Percentiles rank a stretch among this genome's conserved stretches.
Conservation (phyloP, 2,113 vertebrate genomes). For the Grammomys dolichurus region DNA sequence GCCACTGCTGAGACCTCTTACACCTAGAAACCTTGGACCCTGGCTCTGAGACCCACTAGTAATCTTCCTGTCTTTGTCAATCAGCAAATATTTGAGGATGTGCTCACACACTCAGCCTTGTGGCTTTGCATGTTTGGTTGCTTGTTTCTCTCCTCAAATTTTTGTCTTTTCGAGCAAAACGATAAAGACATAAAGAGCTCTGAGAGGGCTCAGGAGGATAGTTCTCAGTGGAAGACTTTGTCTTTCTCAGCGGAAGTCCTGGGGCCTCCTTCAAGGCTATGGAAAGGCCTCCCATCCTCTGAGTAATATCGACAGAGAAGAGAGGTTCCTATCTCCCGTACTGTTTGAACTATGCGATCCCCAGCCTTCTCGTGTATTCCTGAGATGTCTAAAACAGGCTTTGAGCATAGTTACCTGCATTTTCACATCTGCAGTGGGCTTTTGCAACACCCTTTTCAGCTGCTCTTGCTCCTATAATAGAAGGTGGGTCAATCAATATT, state of each 20-base stretch:
- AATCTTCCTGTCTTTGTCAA: slow-evolving; percentile 12
- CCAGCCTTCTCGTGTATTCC: not conserved
- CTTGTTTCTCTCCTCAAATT: slow-evolving; percentile 40
- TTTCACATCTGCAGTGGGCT: slow-evolving; percentile 2
- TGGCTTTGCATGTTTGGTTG: not conserved
- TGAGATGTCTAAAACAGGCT: not conserved
- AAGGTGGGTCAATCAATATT: slow-evolving; percentile 27
- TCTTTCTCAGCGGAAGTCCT: not conserved
- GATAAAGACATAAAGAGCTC: slow-evolving; percentile 1
- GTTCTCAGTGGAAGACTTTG: not conserved
- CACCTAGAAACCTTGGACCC: slow-evolving; percentile 33
- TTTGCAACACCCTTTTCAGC: not conserved
- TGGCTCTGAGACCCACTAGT: not conserved
- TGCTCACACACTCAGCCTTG: not conserved
- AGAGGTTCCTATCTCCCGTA: not conserved
- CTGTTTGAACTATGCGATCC: not conserved
- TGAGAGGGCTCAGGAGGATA: not conserved
- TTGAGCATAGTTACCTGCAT: not conserved
- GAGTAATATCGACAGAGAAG: not conserved
- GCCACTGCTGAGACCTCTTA: not conserved
- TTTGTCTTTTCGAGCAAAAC: slow-evolving; percentile 44
- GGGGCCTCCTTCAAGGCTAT: not conserved
- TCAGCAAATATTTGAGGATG: slow-evolving; percentile 42
- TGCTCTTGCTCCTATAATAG: slow-evolving; percentile 45
- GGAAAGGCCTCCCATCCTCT: not conserved